These are phyloP conservation scores for Triplophysa dalaica DNA, from an alignment of 2,113 vertebrate genomes.

Conservation along the genomic window DNA sequence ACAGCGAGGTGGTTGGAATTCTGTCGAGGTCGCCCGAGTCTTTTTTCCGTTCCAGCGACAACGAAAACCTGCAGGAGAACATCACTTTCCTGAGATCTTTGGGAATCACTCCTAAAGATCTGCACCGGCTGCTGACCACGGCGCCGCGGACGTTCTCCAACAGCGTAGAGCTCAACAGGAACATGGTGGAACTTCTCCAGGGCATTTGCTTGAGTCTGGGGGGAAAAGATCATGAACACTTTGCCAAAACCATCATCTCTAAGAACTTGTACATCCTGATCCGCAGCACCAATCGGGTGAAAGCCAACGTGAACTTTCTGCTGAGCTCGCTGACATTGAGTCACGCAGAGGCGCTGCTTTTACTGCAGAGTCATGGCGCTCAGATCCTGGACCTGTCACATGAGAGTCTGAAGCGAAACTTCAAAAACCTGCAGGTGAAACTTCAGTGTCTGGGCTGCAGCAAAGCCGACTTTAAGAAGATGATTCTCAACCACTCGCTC, in stretches of 20 bases:
- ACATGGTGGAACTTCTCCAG: slow-evolving; percentile 72
- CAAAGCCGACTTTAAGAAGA: slow-evolving; percentile 61
- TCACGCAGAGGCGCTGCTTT: slow-evolving; percentile 65
- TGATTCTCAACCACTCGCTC: slow-evolving; percentile 65
- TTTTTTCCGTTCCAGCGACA: slow-evolving; percentile 80
- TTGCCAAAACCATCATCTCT: slow-evolving; percentile 72
- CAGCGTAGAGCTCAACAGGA: slow-evolving; percentile 74
- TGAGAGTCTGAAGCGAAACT: slow-evolving; percentile 70
- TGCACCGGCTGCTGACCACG: slow-evolving; percentile 74
- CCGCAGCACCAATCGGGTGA: slow-evolving; percentile 76
- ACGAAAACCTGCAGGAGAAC: slow-evolving; percentile 76
- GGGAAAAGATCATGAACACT: slow-evolving; percentile 65
- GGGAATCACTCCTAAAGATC: slow-evolving; percentile 67
- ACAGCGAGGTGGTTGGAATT: slow-evolving; percentile 75
- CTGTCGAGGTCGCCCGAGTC: slow-evolving; percentile 77
- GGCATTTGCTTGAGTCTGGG: slow-evolving; percentile 64
- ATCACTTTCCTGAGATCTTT: slow-evolving; percentile 74
- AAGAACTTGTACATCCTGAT: slow-evolving; percentile 79
- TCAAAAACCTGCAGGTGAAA: slow-evolving; percentile 67
- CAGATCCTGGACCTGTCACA: slow-evolving; percentile 75
- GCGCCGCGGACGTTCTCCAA: slow-evolving; percentile 80
- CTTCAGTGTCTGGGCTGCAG: slow-evolving; percentile 64
- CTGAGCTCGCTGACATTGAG: slow-evolving; percentile 65
- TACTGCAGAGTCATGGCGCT: slow-evolving; percentile 70
- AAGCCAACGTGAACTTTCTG: slow-evolving; percentile 70